phyloP scores from a whole-genome alignment of 2,797 vertebrate genomes.

The Hoplostethus atlanticus region DNA sequence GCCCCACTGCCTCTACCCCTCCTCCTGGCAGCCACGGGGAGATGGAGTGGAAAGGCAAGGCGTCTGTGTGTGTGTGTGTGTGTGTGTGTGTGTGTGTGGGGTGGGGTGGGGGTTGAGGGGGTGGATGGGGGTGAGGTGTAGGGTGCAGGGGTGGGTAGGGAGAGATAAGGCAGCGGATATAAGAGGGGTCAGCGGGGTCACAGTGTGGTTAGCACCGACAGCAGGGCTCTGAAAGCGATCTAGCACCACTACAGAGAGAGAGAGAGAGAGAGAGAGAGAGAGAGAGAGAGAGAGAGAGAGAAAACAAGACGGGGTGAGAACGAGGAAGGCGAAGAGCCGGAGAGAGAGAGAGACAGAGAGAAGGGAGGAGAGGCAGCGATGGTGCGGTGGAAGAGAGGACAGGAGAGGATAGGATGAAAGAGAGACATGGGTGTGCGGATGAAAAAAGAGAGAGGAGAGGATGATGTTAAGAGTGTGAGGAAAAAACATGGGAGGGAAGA shows the following conservation, averaged over 20 bases:
- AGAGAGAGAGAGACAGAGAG: neutral
- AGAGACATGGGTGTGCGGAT: neutral
- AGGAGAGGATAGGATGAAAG: conserved; percentile 13
- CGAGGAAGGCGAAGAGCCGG: conserved; percentile 9
- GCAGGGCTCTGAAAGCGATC: conserved; percentile 72
- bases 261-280: conserved; percentile 21
- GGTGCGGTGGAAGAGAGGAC: neutral
- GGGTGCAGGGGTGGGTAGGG: conserved; percentile 63
- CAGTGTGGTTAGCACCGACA: conserved; percentile 73
- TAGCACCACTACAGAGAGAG: conserved; percentile 45
- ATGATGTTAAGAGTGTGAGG: neutral
- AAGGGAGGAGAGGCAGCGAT: conserved; percentile 1
- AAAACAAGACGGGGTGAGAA: neutral
- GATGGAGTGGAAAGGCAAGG: neutral
- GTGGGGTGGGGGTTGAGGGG: conserved; percentile 2
- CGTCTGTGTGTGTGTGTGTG: neutral
- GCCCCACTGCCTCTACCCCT: neutral
- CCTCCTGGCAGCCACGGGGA: neutral
- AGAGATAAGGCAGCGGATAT: conserved; percentile 79
- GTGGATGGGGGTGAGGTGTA: conserved; percentile 44
- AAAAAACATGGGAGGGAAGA: too few species aligned
- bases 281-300: neutral
- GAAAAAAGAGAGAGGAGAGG: neutral
- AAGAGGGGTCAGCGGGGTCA: conserved; percentile 78
- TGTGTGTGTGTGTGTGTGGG: conserved; percentile 23